These are phyloP conservation scores for Ceratitis capitata DNA, from an alignment of 1,140 invertebrate genomes.

Conservation along the genomic window DNA sequence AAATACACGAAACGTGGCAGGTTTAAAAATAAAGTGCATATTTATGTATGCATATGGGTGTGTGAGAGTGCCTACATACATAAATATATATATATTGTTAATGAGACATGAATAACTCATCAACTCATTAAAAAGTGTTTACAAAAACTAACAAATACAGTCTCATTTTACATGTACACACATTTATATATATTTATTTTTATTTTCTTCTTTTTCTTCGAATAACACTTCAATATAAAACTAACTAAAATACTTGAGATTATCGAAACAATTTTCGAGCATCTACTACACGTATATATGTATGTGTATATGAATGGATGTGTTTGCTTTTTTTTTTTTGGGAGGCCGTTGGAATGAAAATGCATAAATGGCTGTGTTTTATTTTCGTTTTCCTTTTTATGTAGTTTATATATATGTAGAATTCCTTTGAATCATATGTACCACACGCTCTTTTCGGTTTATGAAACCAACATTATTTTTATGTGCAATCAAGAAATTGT, in stretches of 20 bases:
- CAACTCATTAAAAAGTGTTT: constrained; percentile 14
- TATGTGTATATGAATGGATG: neutral
- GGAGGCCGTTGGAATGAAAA: neutral
- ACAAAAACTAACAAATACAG: constrained; percentile 26
- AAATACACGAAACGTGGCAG: constrained; percentile 2
- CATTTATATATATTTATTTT: neutral
- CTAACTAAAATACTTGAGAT: constrained; percentile 30
- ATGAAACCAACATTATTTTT: constrained; percentile 29
- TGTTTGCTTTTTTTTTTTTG: neutral
- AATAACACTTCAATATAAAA: constrained; percentile 36
- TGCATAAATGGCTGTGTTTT: constrained; percentile 21
- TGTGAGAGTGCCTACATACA: neutral
- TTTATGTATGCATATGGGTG: neutral
- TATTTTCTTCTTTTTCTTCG: neutral
- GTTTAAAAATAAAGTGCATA: constrained; percentile 5
- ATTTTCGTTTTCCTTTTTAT: neutral
- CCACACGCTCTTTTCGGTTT: constrained; percentile 19
- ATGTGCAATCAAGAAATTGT: neutral
- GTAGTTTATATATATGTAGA: neutral
- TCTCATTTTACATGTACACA: constrained; percentile 28
- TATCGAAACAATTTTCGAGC: neutral
- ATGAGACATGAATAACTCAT: constrained; percentile 24
- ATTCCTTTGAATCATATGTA: too few relatives aligned
- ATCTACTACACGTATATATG: neutral
- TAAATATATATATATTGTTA: constrained; percentile 6